These are phyloP conservation scores for Cryptotermes secundus DNA, from an alignment of 1,140 invertebrate genomes.

Conservation along the genomic window DNA sequence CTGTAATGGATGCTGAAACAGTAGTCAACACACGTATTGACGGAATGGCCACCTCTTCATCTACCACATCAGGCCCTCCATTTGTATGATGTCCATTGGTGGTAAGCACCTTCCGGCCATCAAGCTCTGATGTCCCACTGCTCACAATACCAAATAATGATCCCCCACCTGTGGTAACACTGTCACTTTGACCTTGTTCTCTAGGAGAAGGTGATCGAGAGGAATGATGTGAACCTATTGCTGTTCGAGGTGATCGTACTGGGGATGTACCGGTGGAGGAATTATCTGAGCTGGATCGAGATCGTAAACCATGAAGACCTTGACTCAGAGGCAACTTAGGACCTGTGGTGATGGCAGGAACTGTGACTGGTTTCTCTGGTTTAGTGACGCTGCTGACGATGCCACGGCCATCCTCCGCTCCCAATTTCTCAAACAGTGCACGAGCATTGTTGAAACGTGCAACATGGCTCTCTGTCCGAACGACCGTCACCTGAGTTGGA, in stretches of 20 bases:
- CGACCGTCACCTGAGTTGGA: conserved; percentile 67
- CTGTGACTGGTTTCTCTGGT: conserved; percentile 6
- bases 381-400: not conserved
- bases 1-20: not conserved
- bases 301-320: conserved; percentile 35
- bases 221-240: conserved; percentile 14
- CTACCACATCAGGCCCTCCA: not conserved
- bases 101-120: not conserved
- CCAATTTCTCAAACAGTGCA: conserved; percentile 89
- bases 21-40: not conserved
- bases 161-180: not conserved
- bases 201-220: conserved; percentile 36
- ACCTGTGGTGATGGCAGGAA: not conserved
- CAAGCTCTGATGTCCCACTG: conserved; percentile 22
- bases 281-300: conserved; percentile 38
- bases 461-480: conserved; percentile 83
- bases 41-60: not conserved
- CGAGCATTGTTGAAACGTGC: conserved; percentile 89
- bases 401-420: conserved; percentile 61
- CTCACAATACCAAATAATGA: conserved; percentile 20
- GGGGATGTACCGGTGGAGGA: conserved; percentile 38
- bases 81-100: conserved; percentile 9
- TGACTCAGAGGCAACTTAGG: not conserved
- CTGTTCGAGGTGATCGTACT: conserved; percentile 1
- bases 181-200: conserved; percentile 14